phyloP scores from a whole-genome alignment of 2,113 vertebrate species.

The Glareola pratincola region DNA sequence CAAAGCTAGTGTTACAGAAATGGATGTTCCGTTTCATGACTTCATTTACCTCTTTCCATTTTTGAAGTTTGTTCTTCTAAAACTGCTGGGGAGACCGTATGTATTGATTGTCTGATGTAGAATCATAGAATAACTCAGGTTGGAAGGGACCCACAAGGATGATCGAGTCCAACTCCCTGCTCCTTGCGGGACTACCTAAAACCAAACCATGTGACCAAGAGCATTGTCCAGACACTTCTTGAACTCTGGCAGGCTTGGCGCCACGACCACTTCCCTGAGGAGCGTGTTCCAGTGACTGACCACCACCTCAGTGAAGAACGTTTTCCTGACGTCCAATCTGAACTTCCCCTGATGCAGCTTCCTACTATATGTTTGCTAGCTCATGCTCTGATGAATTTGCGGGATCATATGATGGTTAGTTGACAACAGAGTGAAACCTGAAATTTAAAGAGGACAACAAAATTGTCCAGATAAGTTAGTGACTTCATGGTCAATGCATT shows the following conservation, averaged over 20 bases:
- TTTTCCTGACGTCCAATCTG: background rate
- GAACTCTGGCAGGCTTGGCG: background rate
- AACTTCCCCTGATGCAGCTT: background rate
- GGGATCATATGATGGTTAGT: background rate
- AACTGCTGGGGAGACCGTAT: background rate
- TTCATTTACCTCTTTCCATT: background rate
- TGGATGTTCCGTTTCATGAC: background rate
- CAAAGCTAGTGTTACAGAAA: background rate
- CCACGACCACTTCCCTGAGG: background rate
- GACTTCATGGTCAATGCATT: background rate
- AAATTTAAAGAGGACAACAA: background rate
- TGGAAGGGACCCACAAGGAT: background rate
- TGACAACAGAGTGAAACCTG: background rate
- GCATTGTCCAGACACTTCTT: rapidly evolving
- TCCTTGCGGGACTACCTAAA: background rate
- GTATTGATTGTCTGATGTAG: background rate
- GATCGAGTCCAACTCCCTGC: background rate
- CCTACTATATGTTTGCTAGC: background rate
- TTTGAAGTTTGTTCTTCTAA: background rate
- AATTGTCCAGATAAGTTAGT: background rate
- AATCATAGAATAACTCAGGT: background rate
- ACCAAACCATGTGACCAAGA: background rate
- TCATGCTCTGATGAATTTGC: background rate
- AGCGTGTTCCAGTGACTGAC: background rate
- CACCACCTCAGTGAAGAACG: background rate